Percentiles rank a stretch among this genome's conserved stretches.
Conservation (phyloP, 2,797 vertebrate species). For the Steatocranus sp. region DNA sequence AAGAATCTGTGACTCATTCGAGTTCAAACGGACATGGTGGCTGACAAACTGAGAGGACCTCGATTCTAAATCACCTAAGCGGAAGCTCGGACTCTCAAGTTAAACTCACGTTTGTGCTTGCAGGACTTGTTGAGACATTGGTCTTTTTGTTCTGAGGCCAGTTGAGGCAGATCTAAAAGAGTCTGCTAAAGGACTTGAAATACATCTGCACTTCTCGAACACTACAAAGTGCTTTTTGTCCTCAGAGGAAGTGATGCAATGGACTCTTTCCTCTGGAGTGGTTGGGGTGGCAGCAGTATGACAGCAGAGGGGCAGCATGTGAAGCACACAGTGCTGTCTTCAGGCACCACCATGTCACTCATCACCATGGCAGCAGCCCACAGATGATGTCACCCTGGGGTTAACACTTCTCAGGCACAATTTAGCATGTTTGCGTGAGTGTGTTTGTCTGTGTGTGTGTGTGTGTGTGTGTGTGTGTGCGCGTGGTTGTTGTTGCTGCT, state of each 20-base stretch:
- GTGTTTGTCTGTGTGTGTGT: neutral
- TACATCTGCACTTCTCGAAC: slow-evolving; percentile 20
- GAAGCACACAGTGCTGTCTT: slow-evolving; percentile 16
- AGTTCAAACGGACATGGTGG: neutral
- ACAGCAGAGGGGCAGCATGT: slow-evolving; percentile 26
- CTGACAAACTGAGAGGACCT: slow-evolving; percentile 10
- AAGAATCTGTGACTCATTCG: slow-evolving; percentile 25
- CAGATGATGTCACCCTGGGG: slow-evolving; percentile 17
- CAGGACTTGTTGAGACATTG: slow-evolving; percentile 39
- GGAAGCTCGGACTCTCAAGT: slow-evolving; percentile 5
- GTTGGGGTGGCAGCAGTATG: slow-evolving; percentile 5
- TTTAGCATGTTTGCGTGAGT: neutral
- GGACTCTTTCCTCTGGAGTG: slow-evolving; percentile 23
- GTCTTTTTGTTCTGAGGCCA: slow-evolving; percentile 43
- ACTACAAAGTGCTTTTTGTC: slow-evolving; percentile 64
- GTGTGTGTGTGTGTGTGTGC: accelerated
- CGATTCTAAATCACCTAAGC: neutral
- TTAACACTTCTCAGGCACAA: neutral
- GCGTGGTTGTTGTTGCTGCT: neutral
- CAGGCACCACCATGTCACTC: slow-evolving; percentile 12
- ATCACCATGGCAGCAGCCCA: slow-evolving; percentile 32
- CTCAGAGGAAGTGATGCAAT: slow-evolving; percentile 61
- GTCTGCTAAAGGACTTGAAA: slow-evolving; percentile 21
- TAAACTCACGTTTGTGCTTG: slow-evolving; percentile 3
- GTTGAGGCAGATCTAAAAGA: slow-evolving; percentile 1